Conservation (phyloP, 2,888 invertebrate genomes). For the Brachyptera risi region DNA sequence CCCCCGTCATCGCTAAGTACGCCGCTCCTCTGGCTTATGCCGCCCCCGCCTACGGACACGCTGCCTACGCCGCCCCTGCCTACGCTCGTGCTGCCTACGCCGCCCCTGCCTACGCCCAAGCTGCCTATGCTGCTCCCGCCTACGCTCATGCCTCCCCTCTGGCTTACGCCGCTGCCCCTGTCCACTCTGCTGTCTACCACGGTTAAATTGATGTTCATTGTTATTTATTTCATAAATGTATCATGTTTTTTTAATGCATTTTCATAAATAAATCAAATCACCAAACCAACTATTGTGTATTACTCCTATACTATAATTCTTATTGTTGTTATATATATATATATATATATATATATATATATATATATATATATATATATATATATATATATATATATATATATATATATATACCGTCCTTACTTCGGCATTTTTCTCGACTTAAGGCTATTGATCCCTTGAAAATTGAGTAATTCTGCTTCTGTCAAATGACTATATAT, state of each 20-base stretch:
- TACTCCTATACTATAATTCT: too few species aligned
- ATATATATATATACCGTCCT: too few species aligned
- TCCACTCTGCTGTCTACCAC: not conserved
- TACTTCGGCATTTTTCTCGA: too few species aligned
- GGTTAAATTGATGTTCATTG: not conserved
- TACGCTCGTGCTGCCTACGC: slow-evolving; percentile 43
- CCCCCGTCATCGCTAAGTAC: slow-evolving; percentile 17
- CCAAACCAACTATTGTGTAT: too few species aligned
- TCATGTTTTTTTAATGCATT: not conserved
- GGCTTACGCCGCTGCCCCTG: not conserved
- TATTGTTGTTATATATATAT: too few species aligned
- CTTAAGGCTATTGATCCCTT: too few species aligned
- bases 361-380: too few species aligned
- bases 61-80: slow-evolving; percentile 38
- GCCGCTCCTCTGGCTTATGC: slow-evolving; percentile 23
- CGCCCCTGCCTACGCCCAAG: slow-evolving; percentile 30
- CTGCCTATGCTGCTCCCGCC: slow-evolving; percentile 1
- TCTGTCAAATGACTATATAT: too few species aligned
- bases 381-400: too few species aligned
- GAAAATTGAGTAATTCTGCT: too few species aligned
- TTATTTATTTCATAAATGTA: not conserved
- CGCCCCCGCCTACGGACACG: slow-evolving; percentile 35
- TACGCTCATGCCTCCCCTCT: slow-evolving; percentile 6
- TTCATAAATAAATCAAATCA: not conserved
- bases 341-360: too few species aligned